Base-by-base conservation (phyloP, 2,113 vertebrate genomes). In the Vanacampus margaritifer region DNA sequence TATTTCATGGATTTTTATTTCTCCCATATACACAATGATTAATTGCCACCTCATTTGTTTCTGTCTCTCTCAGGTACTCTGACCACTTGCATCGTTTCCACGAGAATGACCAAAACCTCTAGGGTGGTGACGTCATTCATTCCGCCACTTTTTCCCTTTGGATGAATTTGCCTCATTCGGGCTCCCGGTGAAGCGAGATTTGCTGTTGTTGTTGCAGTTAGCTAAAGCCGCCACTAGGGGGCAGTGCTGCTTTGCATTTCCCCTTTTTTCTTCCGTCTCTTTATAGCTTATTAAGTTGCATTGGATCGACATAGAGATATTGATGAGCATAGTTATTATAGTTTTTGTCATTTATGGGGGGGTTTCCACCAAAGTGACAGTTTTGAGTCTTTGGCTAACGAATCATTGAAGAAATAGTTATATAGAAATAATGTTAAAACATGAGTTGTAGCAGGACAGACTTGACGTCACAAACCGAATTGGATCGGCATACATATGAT, bases 11-110 rank as follows among this genome's bases (percentile, higher is more conserved):
- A 54, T 26, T 6, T 8, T 13, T 50, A 17, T 41, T 10, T 41
- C 10, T 39, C 16, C 19, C 46, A 21, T 19, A 7, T 23, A 2
- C 6, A 2, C 53, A 28, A 6, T 6, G 14, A 56, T 14, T 28
- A 56, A 26, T 14, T 28, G 12, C 28, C 58, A 24, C 16, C 5
- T 45, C 17, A 23, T 62, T 26, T 43, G 10, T 53, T 17, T 69
- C 7, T 67, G 58, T 59, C 12, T 80, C 12, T 80, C 76, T 1
- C 90, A 98, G 97, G 89, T 99, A 95, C 0, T 87, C 96, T 0
- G 97, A 99, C 81, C 97, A 98, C 75, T 76, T 99, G 64, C 97
- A 99, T 87, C 93, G 89, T 66, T 99, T 99, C 92, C 97, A 98
- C 0, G 92, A 94, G 92, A 91, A 93, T 0, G 93, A 92, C 0